These are phyloP conservation scores for Heteromurus nitidus DNA, from an alignment of 2,888 invertebrate species.

Conservation along the genomic window DNA sequence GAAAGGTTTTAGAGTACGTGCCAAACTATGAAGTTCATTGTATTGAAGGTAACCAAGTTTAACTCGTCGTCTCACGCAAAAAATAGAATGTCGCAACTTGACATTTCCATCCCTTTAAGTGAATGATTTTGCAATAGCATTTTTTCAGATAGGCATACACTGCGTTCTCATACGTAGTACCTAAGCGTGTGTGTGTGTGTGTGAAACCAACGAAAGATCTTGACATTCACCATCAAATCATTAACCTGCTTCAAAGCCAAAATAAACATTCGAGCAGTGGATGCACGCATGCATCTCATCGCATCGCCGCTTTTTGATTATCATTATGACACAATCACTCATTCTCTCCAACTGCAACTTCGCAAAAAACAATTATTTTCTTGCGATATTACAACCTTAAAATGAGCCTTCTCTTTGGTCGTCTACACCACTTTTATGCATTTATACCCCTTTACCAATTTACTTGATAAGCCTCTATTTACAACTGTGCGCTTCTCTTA, in stretches of 20 bases:
- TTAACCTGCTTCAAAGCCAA: conserved; percentile 44
- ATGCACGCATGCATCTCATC: conserved; percentile 16
- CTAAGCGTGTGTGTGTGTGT: background rate
- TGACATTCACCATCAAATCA: conserved; percentile 58
- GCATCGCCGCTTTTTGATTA: conserved; percentile 23
- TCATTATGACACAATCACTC: conserved; percentile 25
- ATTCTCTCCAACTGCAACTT: no score
- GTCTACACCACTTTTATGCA: no score
- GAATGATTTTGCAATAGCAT: conserved; percentile 35
- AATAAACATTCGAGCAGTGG: conserved; percentile 19
- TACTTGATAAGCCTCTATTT: background rate
- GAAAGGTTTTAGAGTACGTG: no score
- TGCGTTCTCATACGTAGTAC: background rate
- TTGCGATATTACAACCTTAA: conserved; percentile 8
- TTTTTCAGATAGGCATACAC: conserved; percentile 1
- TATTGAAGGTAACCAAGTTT: conserved; percentile 42
- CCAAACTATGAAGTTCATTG: no score
- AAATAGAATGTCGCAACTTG: conserved; percentile 49
- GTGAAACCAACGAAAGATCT: conserved; percentile 29
- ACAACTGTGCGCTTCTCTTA: background rate
- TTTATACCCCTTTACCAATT: no score
- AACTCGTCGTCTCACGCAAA: conserved; percentile 19
- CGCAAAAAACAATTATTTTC: conserved; percentile 9
- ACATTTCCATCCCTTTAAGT: conserved; percentile 44
- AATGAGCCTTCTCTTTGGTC: no score